Base-by-base conservation (phyloP, 2,113 vertebrate genomes). In the Mormyrus lacerda region DNA sequence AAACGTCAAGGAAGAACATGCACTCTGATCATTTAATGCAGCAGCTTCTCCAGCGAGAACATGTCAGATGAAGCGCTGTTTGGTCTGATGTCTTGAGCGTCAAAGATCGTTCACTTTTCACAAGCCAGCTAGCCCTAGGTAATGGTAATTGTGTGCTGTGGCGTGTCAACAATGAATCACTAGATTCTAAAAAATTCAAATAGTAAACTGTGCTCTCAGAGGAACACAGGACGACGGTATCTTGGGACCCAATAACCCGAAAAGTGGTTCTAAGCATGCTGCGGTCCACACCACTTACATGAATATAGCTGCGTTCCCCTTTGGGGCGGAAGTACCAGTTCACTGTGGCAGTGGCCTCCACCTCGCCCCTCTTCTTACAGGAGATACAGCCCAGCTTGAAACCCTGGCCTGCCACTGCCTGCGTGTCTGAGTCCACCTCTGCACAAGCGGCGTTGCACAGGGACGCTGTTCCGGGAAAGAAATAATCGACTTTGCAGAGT, bases 361-460 rank as follows among this genome's bases (percentile, higher is more conserved):
- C 97, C 91, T 98, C 97, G 0, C 96, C 96, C 61, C 97, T 95
- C 90, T 89, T 95, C 93, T 98, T 98, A 93, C 97, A 98, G 87
- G 97, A 98, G 94, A 98, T 97, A 92, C 97, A 98, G 51, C 96
- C 95, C 89, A 98, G 94, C 88, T 97, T 97, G 94, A 98, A 98
- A 79, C 93, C 92, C 0, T 85, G 13, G 0, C 97, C 97, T 0
- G 94, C 95, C 88, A 97, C 97, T 0, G 97, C 97, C 93, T 98
- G 96, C 0, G 97, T 97, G 89, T 97, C 96, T 0, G 97, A 97
- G 44, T 97, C 97, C 90, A 97, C 97, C 91, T 98, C 97, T 50
- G 97, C 97, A 35, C 97, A 98, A 76, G 97, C 97, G 1, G 95
- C 95, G 0, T 91, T 89, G 39, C 93, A 91, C 85, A 76, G 89